Base-by-base conservation (phyloP, 2,888 invertebrate species). In the Coecobrya sp. region DNA sequence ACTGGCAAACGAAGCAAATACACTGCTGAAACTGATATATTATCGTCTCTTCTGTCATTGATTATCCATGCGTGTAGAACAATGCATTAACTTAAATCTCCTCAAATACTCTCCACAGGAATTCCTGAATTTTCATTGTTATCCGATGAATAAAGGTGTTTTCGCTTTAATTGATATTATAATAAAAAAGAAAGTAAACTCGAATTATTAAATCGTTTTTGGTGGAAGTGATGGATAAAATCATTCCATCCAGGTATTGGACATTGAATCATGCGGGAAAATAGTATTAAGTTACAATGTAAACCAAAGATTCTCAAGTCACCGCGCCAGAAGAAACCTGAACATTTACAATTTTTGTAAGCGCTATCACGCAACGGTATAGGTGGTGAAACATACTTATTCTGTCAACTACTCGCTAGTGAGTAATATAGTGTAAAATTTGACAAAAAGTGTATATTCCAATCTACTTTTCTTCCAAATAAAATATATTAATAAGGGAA, bases 11-110 rank as follows among this genome's bases (percentile, higher is more conserved):
- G 59, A 81, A 81, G 55, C 81, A 55, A 81, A n/a, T 30, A 19
- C 65, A 68, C 45, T 76, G 13, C 76, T 22, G 0, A 49, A 76
- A 49, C 45, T 19, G 27, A 11, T 76, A 52, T 70, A 73, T 52
- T 82, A 52, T 36, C n/a, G 36, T 55, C 30, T 55, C 49, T 30
- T 27, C 30, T 76, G 16, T 79, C 76, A 49, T 79, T 25, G 76
- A 52, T 79, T 79, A 79, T 49, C 52, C 27, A 79, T 52, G 45
- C 25, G 22, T 49, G 49, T 79, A 22, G 52, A n/a, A 11, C 5
- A 76, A 45, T 49, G 45, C 45, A 42, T 45, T 22, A 79, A 13
- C 25, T 52, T 30, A 59, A 42, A 25, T 76, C 81, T 55, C 55
- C 10, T 36, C 82, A 49, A 13, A 25, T 22, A 52, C 16, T 79